phyloP scores from a whole-genome alignment of 2,888 invertebrate genomes.

The Sphaeridia pumilis region DNA sequence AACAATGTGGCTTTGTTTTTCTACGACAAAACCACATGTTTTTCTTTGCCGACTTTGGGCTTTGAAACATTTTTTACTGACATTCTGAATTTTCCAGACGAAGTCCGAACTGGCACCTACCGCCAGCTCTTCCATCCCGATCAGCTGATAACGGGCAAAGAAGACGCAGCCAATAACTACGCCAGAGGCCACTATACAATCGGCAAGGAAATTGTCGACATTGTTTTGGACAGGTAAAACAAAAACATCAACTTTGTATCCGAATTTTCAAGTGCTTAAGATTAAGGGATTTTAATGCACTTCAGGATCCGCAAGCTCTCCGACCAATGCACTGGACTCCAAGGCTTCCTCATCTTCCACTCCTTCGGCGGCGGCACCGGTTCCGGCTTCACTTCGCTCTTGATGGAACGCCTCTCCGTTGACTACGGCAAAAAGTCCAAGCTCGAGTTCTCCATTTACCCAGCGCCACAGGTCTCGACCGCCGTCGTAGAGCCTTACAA shows the following conservation, averaged over 20 bases:
- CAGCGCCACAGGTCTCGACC: conserved; percentile 56
- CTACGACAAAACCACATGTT: no score
- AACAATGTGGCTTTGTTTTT: no score
- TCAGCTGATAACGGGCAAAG: conserved; percentile 91
- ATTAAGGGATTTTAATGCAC: no score
- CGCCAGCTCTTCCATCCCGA: conserved; percentile 94
- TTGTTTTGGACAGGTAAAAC: conserved; percentile 11
- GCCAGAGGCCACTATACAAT: conserved; percentile 96
- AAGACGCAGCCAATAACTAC: conserved; percentile 96
- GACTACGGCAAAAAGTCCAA: conserved; percentile 82
- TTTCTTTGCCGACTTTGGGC: no score
- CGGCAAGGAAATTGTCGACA: conserved; percentile 49
- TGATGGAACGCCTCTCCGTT: conserved; percentile 71
- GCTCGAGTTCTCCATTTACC: conserved; percentile 77
- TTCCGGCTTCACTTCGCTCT: conserved; percentile 74
- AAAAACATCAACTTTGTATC: no score
- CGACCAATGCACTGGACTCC: conserved; percentile 65
- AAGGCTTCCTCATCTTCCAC: conserved; percentile 82
- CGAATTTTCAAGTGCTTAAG: no score
- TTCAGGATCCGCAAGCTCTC: conserved; percentile 54
- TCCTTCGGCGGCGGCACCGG: conserved; percentile 79
- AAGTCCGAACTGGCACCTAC: conserved; percentile 87
- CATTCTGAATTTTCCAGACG: conserved; percentile 55
- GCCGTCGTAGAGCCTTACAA: conserved; percentile 57
- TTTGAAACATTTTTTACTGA: no score